Evolutionary conservation across 2,797 vertebrate genomes (phyloP), one percentile per base, ranked within the genome.

Genomic region (Triplophysa yarkandensis): DNA sequence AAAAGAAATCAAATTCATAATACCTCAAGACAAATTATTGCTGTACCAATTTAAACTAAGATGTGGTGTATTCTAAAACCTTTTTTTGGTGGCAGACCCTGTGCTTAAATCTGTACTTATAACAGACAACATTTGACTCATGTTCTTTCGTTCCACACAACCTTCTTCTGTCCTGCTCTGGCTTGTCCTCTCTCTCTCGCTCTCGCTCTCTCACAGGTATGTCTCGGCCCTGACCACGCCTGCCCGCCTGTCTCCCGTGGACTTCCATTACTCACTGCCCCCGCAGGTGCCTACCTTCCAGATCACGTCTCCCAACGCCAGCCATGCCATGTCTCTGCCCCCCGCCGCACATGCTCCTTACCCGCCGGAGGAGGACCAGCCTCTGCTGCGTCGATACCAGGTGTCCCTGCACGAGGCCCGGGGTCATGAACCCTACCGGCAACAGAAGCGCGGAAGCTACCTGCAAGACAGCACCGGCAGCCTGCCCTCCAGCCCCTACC

Each of bases 141-240:
- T 58, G 28, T 39, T 67, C n/a, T 11, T 63, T 14, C 69, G 39
- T 69, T 66, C 66, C 66, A 48, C 34, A 44, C 54, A 68, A 77
- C 64, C 57, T 58, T 74, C 72, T 74, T 46, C 52, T 58, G 39
- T 58, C 52, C 52, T 2, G 39, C 36, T 28, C 39, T 74, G 64
- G 54, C 66, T 73, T 21, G 39, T 62, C 70, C 77, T 27, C 50
- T 21, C 21, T 52, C 52, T 27, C 50, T 14, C 50, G 14, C 23
- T 27, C 23, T 19, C 52, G 36, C 64, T 68, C 74, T 79, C 75
- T 77, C 76, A 5, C 90, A 98, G 97, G 89, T 98, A 98, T 0
- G 96, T 98, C 89, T 98, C 97, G 1, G 97, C 97, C 60, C 90
- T 98, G 90, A 98, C 97, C 80, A 98, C 97, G 68, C 97, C 97